Evolutionary conservation across 1,140 invertebrate species (phyloP).

Genomic region (Meloidogyne chitwoodi): DNA sequence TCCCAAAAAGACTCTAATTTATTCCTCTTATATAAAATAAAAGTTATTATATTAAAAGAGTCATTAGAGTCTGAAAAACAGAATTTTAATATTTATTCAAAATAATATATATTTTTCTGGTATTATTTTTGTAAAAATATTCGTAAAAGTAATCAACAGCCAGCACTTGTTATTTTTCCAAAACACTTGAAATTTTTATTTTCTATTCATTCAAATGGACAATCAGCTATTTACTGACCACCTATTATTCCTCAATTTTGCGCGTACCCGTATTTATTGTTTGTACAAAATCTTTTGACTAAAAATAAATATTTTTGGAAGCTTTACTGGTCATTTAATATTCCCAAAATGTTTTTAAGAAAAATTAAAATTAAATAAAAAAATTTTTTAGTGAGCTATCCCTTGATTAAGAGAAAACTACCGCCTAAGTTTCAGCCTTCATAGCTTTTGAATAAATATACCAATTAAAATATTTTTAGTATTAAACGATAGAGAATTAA

Average conservation of each 20-base stretch:
- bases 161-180: background rate
- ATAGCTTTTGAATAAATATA: background rate
- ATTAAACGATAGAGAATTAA: background rate
- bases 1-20: too few species aligned
- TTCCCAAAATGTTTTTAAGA: background rate
- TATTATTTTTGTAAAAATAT: background rate
- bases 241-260: background rate
- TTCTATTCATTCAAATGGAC: background rate
- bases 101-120: too few species aligned
- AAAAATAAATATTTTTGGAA: background rate
- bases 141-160: background rate
- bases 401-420: background rate
- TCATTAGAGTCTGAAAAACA: too few species aligned
- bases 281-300: background rate
- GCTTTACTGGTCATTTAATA: background rate
- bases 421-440: background rate
- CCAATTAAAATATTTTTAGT: background rate
- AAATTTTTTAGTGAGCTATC: background rate
- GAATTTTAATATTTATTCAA: too few species aligned
- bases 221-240: background rate
- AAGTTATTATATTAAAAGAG: too few species aligned
- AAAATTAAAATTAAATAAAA: background rate
- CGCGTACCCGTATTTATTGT: background rate
- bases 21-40: too few species aligned
- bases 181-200: background rate